These are phyloP conservation scores for Athene noctua DNA, from an alignment of 2,113 vertebrate genomes.

Conservation along the genomic window DNA sequence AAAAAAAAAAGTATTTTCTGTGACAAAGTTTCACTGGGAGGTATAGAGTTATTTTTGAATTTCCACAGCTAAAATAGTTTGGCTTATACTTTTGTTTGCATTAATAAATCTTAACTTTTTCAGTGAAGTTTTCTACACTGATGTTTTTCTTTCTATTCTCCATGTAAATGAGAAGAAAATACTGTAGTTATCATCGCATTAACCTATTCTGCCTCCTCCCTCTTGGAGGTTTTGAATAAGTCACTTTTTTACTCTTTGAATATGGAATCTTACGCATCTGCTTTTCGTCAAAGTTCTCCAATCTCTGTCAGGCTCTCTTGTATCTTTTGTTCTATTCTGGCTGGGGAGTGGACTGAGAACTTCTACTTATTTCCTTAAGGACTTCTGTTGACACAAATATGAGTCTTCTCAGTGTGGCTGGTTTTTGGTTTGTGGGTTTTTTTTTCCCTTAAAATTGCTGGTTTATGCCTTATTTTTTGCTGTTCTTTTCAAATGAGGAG, in stretches of 20 bases:
- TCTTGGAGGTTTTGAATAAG: too few species aligned
- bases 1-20: background rate
- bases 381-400: background rate
- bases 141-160: background rate
- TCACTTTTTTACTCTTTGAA: background rate
- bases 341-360: rapidly evolving
- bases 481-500: background rate
- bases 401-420: background rate
- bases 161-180: background rate
- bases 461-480: background rate
- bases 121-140: background rate
- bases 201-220: background rate
- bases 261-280: background rate
- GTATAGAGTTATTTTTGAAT: background rate
- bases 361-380: background rate
- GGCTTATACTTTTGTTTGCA: background rate
- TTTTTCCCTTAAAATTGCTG: background rate
- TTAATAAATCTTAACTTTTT: background rate
- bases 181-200: rapidly evolving
- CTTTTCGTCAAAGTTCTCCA: background rate
- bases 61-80: background rate
- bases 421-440: background rate
- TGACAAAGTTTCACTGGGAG: background rate
- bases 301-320: background rate
- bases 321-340: background rate